phyloP scores from a whole-genome alignment of 1,140 invertebrate genomes.

The Copidosoma floridanum region DNA sequence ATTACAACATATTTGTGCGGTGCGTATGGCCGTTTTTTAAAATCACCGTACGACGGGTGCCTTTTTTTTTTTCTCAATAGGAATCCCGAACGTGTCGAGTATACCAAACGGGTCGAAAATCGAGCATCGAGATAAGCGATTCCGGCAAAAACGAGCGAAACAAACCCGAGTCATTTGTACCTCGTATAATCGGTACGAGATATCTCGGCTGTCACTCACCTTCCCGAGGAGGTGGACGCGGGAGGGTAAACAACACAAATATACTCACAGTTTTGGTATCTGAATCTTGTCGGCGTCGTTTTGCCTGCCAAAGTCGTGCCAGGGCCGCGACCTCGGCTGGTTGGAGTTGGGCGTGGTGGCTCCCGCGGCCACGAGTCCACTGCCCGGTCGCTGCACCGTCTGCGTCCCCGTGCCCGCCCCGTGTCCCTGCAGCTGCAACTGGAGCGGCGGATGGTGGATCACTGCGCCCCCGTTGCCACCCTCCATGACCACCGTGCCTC shows the following conservation, averaged over 20 bases:
- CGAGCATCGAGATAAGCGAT: no score
- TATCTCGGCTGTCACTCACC: no score
- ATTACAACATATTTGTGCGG: no score
- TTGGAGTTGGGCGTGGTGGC: conserved; percentile 63
- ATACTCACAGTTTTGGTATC: conserved; percentile 95
- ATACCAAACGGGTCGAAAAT: no score
- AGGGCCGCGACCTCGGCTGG: conserved; percentile 76
- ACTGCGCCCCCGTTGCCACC: conserved; percentile 51
- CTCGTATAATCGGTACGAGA: no score
- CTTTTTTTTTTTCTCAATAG: no score
- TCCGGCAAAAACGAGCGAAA: no score
- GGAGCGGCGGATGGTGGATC: conserved; percentile 53
- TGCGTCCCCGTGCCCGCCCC: conserved; percentile 28
- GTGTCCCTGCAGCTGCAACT: conserved; percentile 49
- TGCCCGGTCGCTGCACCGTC: conserved; percentile 56
- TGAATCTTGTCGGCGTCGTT: conserved; percentile 94
- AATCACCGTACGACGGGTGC: no score
- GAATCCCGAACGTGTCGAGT: no score
- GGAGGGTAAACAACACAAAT: neutral
- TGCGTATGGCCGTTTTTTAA: no score
- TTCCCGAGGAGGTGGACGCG: no score
- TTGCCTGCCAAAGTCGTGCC: conserved; percentile 89
- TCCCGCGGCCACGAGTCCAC: conserved; percentile 56
- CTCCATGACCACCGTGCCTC: conserved; percentile 53
- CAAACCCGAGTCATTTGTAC: no score